These are phyloP conservation scores for Drosophila leonis DNA, from an alignment of 2,888 invertebrate genomes.

Conservation along the genomic window DNA sequence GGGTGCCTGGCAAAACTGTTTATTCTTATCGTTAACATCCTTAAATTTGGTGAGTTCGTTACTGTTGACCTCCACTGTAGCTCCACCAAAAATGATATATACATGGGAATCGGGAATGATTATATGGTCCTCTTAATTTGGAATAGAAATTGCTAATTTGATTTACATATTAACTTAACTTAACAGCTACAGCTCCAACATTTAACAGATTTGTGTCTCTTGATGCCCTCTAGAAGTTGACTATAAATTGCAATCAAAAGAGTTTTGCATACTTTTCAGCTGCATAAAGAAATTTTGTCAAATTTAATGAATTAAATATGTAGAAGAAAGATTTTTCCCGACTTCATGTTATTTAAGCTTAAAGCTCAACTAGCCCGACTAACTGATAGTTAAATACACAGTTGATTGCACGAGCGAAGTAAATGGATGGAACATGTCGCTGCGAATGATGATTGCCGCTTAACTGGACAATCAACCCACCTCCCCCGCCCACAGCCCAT, in stretches of 20 bases:
- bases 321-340: neutral
- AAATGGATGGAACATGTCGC: conserved; percentile 29
- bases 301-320: neutral
- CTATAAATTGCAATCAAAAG: neutral
- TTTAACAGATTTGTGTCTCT: neutral
- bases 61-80: too few relatives aligned
- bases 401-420: conserved; percentile 23
- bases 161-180: too few relatives aligned
- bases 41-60: too few relatives aligned
- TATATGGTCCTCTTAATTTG: too few relatives aligned
- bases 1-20: too few relatives aligned
- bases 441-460: conserved; percentile 45
- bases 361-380: neutral
- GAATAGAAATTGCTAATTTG: too few relatives aligned
- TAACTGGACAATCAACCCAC: conserved; percentile 5
- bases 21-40: too few relatives aligned
- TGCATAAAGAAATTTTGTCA: accelerated
- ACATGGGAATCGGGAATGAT: too few relatives aligned
- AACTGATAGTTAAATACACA: conserved; percentile 23
- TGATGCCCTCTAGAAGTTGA: neutral
- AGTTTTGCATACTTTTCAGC: conserved; percentile 22
- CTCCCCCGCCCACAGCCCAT: neutral
- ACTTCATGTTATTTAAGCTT: neutral
- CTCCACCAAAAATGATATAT: too few relatives aligned
- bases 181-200: neutral